Evolutionary conservation across 2,113 vertebrate genomes (phyloP).

Genomic region (Notarius quadriscutis): DNA sequence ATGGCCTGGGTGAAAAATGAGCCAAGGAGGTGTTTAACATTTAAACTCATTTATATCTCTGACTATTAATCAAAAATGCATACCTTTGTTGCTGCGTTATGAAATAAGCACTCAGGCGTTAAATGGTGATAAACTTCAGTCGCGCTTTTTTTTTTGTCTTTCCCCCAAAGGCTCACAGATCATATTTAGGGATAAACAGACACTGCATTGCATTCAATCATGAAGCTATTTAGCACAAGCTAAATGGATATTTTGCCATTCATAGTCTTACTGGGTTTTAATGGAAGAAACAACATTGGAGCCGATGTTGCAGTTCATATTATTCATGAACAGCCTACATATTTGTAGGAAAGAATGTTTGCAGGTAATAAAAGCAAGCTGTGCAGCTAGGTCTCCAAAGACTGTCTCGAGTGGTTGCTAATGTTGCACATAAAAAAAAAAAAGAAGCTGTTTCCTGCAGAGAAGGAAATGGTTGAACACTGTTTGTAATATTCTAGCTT

Average conservation of each 20-base stretch:
- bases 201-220: conserved; percentile 6
- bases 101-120: conserved; percentile 26
- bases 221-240: background rate
- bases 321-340: conserved; percentile 2
- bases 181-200: conserved; percentile 29
- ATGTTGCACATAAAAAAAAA: background rate
- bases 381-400: conserved; percentile 6
- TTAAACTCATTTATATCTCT: conserved; percentile 37
- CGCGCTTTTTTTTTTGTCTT: background rate
- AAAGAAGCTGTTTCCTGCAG: background rate
- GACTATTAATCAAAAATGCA: conserved; percentile 43
- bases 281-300: background rate
- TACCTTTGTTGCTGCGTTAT: conserved; percentile 30
- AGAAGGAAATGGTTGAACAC: background rate
- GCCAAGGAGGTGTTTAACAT: conserved; percentile 26
- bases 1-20: conserved; percentile 46
- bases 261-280: background rate
- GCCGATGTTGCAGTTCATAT: background rate
- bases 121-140: conserved; percentile 41
- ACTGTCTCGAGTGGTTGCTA: conserved; percentile 13
- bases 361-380: background rate
- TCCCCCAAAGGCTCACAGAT: conserved; percentile 15
- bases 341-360: background rate
- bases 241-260: background rate
- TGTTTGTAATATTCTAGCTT: conserved; percentile 32